Evolutionary conservation across 2,888 invertebrate genomes (phyloP), one percentile per base, ranked within the genome.

Genomic region (Aspidiotus destructor): DNA sequence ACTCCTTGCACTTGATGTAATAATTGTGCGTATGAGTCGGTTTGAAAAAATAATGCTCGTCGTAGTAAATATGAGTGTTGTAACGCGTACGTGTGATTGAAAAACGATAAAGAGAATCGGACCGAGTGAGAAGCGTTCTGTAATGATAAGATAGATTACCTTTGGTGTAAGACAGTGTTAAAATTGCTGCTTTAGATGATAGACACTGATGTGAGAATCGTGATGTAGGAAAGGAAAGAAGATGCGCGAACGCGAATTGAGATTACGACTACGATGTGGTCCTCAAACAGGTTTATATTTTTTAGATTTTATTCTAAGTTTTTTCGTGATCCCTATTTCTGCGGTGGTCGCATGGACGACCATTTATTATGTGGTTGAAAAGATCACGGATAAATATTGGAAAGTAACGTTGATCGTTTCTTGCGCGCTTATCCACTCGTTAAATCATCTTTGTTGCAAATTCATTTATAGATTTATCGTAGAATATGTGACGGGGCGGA

Each of bases 201-300:
- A 5, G 1, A 3, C 28, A 28, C 28, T 28, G 28, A 52, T 52
- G 13, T 52, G 11, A 11, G 55, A n/a, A n/a, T 54, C 55, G 15
- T n/a, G 15, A n/a, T 54, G 15, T 17, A 11, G 52, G 17, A 9
- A n/a, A 54, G 9, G 55, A 54, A 54, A 17, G 55, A 13, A 52
- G 52, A n/a, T 52, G n/a, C 52, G 52, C 52, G 52, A 52, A 52
- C 55, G 55, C 55, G 55, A 17, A 16, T 54, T 16, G 17, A 54
- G n/a, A 54, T 9, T n/a, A 54, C 2, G 55, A 2, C 28, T 55
- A 16, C 17, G 17, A 17, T 28, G 28, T 28, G 28, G 28, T 28
- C 28, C 28, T 28, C 28, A 48, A 13, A 48, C n/a, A 48, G 40
- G 17, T 28, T 28, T 28, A 28, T 58, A 58, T 28, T 17, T 58